These are phyloP conservation scores for Sus cebifrons DNA, from an alignment of 2,797 vertebrate species.

Conservation along the genomic window DNA sequence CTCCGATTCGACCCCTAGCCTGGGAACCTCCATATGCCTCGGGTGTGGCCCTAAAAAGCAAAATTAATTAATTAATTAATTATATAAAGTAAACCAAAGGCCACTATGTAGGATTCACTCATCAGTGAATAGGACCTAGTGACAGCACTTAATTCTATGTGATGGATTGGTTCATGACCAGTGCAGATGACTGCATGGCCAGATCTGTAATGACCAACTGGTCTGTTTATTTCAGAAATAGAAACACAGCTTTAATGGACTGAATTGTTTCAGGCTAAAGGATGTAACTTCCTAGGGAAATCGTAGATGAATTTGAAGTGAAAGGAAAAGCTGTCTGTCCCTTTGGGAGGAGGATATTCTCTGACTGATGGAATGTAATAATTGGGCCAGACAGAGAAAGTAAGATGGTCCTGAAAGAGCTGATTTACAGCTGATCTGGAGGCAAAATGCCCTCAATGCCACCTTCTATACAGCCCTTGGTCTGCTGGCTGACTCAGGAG, in stretches of 20 bases:
- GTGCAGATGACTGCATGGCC: background rate
- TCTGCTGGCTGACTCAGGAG: background rate
- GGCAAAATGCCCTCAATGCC: background rate
- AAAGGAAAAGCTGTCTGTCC: background rate
- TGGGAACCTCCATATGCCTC: too few relatives aligned
- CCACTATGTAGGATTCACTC: background rate
- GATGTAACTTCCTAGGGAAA: conserved; percentile 54
- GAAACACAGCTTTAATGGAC: conserved; percentile 49
- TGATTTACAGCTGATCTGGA: background rate
- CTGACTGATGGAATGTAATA: background rate
- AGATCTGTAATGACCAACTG: conserved; percentile 52
- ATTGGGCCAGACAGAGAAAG: conserved; percentile 51
- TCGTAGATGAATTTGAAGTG: conserved; percentile 42
- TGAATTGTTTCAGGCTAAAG: conserved; percentile 40
- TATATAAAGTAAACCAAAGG: background rate
- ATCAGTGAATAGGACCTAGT: background rate
- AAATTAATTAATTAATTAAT: too few relatives aligned
- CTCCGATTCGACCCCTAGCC: too few relatives aligned
- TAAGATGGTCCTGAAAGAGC: background rate
- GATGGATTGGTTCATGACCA: conserved; percentile 14
- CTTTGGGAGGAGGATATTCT: background rate
- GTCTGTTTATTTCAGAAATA: conserved; percentile 62
- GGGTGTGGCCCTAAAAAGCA: too few relatives aligned
- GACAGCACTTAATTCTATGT: background rate
- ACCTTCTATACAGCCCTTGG: background rate